phyloP scores from a whole-genome alignment of 2,113 vertebrate genomes.

The Festucalex cinctus region DNA sequence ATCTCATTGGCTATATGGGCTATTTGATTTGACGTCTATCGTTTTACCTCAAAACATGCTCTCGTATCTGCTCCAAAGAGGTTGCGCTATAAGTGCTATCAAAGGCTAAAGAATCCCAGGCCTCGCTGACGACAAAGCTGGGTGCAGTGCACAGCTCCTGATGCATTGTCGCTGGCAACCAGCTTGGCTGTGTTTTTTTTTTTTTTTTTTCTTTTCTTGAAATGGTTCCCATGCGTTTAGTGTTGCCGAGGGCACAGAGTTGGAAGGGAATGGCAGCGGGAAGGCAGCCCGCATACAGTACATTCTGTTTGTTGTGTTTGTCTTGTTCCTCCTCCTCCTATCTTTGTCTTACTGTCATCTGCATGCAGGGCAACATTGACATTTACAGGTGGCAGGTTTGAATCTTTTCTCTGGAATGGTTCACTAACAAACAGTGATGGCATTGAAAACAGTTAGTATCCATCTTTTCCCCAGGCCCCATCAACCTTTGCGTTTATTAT shows the following conservation, averaged over 20 bases:
- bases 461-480: too few relatives aligned
- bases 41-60: background rate
- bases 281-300: conserved; percentile 41
- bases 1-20: too few relatives aligned
- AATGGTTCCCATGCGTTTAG: conserved; percentile 41
- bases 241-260: conserved; percentile 41
- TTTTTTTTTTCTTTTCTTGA: conserved; percentile 34
- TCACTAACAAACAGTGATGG: conserved; percentile 1
- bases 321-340: conserved; percentile 30
- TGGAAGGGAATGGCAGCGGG: conserved; percentile 45
- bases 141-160: conserved; percentile 26
- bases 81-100: background rate
- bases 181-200: conserved; percentile 14
- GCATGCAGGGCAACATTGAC: background rate
- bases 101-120: conserved; percentile 21
- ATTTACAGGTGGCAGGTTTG: conserved; percentile 1
- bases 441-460: too few relatives aligned
- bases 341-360: conserved; percentile 8
- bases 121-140: conserved; percentile 9
- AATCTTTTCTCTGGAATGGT: conserved; percentile 1
- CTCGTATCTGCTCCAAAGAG: too few relatives aligned
- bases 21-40: too few relatives aligned
- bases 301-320: conserved; percentile 38
- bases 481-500: too few relatives aligned
- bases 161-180: conserved; percentile 36